Base-by-base conservation (phyloP, 2,888 invertebrate genomes). In the Nemotelus nigrinus region DNA sequence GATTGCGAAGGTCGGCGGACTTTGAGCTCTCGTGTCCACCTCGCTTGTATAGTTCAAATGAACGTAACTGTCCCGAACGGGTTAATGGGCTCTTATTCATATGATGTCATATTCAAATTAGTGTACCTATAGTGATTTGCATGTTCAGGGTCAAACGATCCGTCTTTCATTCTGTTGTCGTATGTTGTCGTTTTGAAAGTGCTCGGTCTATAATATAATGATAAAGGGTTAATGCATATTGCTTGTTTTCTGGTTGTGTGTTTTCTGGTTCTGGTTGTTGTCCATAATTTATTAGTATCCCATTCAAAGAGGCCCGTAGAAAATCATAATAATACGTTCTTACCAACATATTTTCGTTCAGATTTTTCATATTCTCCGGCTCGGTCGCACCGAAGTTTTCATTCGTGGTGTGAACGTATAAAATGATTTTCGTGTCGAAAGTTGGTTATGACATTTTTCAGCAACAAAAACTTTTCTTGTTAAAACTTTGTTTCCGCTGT, bases 51-150 rank as follows among this genome's bases (percentile, higher is more conserved):
- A 48, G 48, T 25, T 25, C 47, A 67, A 8, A 7, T 67, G 25
- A 3, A 45, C 8, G 57, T 57, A 25, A 55, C 53, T 41, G 45
- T 45, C 39, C 3, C 39, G 55, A 70, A 70, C 44, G 70, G 55
- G 55, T 70, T 55, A 70, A 70, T 55, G 55, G 70, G 44, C n/a
- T 48, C 10, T 47, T 47, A 41, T 48, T 60, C 60, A 60, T 74
- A 48, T 74, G 60, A 47, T 60, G 60, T 74, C 63, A 48, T 74
- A 74, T 74, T 74, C 63, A 60, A 60, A 74, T 74, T 74, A 74
- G 74, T 74, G 2, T 25, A 25, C 25, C 43, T 63, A 74, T 63
- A 63, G 48, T 74, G 74, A 60, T 74, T 74, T 74, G 63, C 63
- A 74, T 74, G 48, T 41, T 63, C 60, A 74, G 41, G 74, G 74